Evolutionary conservation across 2,888 invertebrate genomes (phyloP).

Genomic region (Cloeon dipterum): DNA sequence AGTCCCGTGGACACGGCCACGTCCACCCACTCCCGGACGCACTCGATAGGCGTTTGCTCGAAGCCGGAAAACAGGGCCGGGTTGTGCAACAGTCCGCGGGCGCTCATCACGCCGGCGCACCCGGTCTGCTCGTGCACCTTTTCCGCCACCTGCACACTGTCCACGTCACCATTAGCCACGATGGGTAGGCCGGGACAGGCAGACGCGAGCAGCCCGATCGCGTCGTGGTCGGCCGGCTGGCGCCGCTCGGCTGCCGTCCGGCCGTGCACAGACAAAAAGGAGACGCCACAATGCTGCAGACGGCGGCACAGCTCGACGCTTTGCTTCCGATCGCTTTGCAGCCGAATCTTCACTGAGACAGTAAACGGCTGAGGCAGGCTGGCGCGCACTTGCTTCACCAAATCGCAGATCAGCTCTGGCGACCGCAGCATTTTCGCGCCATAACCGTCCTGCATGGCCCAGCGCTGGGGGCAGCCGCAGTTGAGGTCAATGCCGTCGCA

Average conservation of each 20-base stretch:
- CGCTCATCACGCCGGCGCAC: constrained; percentile 70
- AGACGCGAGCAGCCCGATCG: neutral
- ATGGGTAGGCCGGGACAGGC: constrained; percentile 35
- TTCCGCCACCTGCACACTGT: constrained; percentile 43
- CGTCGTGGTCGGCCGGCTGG: constrained; percentile 22
- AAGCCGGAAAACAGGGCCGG: constrained; percentile 69
- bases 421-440: constrained; percentile 63
- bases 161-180: constrained; percentile 82
- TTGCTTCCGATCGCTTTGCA: constrained; percentile 25
- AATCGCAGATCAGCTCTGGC: constrained; percentile 61
- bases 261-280: constrained; percentile 78
- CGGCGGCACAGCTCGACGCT: constrained; percentile 62
- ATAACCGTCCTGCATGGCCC: constrained; percentile 81
- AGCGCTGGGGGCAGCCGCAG: constrained; percentile 92
- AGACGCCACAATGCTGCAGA: constrained; percentile 65
- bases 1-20: constrained; percentile 32
- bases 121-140: constrained; percentile 38
- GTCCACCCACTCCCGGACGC: constrained; percentile 61
- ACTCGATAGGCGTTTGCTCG: constrained; percentile 41
- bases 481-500: constrained; percentile 87
- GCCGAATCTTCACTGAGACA: constrained; percentile 78
- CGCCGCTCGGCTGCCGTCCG: constrained; percentile 64
- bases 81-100: constrained; percentile 73
- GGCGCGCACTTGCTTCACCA: constrained; percentile 53
- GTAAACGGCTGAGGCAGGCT: constrained; percentile 50